Base-by-base conservation (phyloP, 2,113 vertebrate genomes). In the Indri indri region DNA sequence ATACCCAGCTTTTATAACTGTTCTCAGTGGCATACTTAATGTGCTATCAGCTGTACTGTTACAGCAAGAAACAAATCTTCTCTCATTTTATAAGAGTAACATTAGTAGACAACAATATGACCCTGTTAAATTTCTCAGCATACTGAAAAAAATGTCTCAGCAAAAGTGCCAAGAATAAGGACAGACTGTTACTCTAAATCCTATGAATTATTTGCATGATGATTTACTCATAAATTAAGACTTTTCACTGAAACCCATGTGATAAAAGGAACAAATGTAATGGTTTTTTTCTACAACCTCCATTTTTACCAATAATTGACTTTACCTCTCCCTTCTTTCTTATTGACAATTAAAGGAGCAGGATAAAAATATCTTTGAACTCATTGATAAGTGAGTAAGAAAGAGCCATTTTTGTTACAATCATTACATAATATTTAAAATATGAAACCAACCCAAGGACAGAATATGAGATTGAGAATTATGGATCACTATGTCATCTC, bases 161-260 rank as follows among this genome's bases (percentile, higher is more conserved):
- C 8, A 23, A 59, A 83, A 66, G 9, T 93, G 50, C 45, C 71
- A 81, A 50, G n/a, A 77, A 70, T 77, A 74, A 94, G 13, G 34
- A 74, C 63, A 80, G 66, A 61, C 8, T 18, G 8, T 70, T 83
- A 3, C 7, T 87, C 74, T 96, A 88, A 88, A 54, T 32, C 16
- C 34, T 20, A 68, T 45, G 34, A 59, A 68, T 73, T 95, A 73
- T 90, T 79, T 66, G 32, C 42, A 61, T 71, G 37, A 61, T 42
- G 79, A 88, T 47, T 94, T 88, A 80, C 57, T 80, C 47, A 68
- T 89, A 83, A 86, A 83, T 93, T 57, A 76, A 40, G 5, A 74
- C 18, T 88, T 93, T 70, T 85, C 22, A 70, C 8, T 80, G 25
- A 5, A 47, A 74, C 84, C 11, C 40, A 5, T 80, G 20, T 63